Conservation (phyloP, 2,888 invertebrate species). For the Pherbina coryleti region DNA sequence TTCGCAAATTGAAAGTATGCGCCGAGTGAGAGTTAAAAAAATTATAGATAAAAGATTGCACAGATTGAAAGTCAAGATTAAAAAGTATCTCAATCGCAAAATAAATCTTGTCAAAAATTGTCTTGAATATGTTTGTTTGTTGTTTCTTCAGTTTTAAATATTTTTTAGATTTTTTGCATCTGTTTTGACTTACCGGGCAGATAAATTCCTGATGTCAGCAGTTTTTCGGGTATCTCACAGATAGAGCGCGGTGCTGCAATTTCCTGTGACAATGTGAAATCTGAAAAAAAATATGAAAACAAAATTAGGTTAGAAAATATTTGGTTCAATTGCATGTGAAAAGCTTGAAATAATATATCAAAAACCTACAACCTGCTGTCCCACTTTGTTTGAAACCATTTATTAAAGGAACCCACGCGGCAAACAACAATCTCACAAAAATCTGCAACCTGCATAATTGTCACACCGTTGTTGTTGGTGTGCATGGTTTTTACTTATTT, state of each 20-base stretch:
- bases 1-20: too few species aligned
- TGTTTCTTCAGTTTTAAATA: background rate
- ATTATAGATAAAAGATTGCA: conserved; percentile 26
- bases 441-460: too few species aligned
- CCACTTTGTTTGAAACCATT: too few species aligned
- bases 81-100: background rate
- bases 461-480: too few species aligned
- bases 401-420: too few species aligned
- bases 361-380: too few species aligned
- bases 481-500: too few species aligned
- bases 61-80: conserved; percentile 3
- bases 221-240: conserved; percentile 76
- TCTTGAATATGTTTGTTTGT: background rate
- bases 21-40: background rate
- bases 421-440: too few species aligned
- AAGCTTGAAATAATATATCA: too few species aligned
- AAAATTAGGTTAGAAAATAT: background rate
- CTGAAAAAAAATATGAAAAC: background rate
- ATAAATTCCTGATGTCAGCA: conserved; percentile 77
- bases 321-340: background rate
- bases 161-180: too few species aligned
- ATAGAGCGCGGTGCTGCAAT: conserved; percentile 74
- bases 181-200: conserved; percentile 74
- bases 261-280: conserved; percentile 48
- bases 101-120: background rate